Base-by-base conservation (phyloP, 2,797 vertebrate genomes). In the Danio choprae region DNA sequence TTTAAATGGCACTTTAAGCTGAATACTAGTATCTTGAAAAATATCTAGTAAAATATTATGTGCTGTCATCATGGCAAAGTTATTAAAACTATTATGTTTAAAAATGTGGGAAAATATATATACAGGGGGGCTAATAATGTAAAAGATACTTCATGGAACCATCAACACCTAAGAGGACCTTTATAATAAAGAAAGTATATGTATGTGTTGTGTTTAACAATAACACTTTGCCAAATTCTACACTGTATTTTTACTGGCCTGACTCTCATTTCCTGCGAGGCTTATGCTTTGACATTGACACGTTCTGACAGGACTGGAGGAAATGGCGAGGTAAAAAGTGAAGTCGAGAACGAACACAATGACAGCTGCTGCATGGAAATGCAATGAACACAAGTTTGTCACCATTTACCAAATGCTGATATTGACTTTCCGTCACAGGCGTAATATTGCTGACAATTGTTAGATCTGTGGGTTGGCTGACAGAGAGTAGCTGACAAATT, bases 381-480 rank as follows among this genome's bases (percentile, higher is more conserved):
- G 77, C 63, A 80, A 84, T 74, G 20, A 89, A 84, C 74, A 80
- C 38, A 83, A 80, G 77, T 85, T 84, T 89, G 88, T 89, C 89
- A 87, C 83, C 83, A 43, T 88, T 87, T 86, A 84, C 83, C 72
- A 81, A 83, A 81, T 81, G 68, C 58, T 81, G 38, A 60, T 89
- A 90, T 89, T 88, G 89, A 90, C 87, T 86, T 88, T 73, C 83
- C 88, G 91, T 90, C 91, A 84, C 13, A 83, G 70, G 55, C 40
- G 62, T 74, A 86, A 79, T 85, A 76, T 75, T 75, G 60, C 81
- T 83, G 89, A 85, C 87, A 88, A 89, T 90, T 81, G 83, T 84
- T 88, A 89, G 92, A 90, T 87, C 84, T 85, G 82, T 80, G 44
- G n/a, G 68, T 74, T 83, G 88, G 89, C 86, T 81, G 51, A 38